Evolutionary conservation across 2,888 invertebrate species (phyloP).

Genomic region (Ophion ventricosus): DNA sequence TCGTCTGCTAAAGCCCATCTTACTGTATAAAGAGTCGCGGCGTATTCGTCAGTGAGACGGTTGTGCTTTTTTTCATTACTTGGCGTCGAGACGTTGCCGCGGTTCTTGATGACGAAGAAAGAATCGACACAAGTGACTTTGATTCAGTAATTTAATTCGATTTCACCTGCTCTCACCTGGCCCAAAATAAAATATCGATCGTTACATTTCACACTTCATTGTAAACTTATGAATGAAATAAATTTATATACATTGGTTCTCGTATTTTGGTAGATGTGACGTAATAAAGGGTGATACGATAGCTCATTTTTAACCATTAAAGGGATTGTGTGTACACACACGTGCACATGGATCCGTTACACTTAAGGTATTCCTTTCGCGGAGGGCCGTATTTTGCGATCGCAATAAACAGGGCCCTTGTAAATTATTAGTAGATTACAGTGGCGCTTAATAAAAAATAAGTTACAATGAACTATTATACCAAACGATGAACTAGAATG

Average conservation of each 20-base stretch:
- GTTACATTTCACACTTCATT: conserved; percentile 20
- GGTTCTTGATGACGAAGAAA: background rate
- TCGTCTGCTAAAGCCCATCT: no score
- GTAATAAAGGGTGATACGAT: background rate
- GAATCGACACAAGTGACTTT: background rate
- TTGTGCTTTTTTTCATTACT: no score
- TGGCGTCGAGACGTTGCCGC: no score
- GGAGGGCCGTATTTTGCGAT: no score
- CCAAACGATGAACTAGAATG: no score
- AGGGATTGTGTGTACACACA: conserved; percentile 10
- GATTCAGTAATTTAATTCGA: conserved; percentile 18
- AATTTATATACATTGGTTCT: conserved; percentile 5
- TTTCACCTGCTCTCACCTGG: background rate
- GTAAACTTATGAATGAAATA: conserved; percentile 31
- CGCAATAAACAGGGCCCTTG: no score
- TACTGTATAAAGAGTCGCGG: no score
- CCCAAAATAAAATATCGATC: background rate
- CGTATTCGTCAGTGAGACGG: no score
- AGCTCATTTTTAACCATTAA: background rate
- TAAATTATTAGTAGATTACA: no score
- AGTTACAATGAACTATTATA: no score
- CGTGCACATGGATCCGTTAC: conserved; percentile 23
- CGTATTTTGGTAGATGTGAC: background rate
- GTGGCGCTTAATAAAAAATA: no score
- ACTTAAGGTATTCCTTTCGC: no score